Percentiles rank a stretch among this genome's conserved stretches.
Evolutionary conservation across 2,888 invertebrate species (phyloP).

Genomic region (Drosophila macrospina): DNA sequence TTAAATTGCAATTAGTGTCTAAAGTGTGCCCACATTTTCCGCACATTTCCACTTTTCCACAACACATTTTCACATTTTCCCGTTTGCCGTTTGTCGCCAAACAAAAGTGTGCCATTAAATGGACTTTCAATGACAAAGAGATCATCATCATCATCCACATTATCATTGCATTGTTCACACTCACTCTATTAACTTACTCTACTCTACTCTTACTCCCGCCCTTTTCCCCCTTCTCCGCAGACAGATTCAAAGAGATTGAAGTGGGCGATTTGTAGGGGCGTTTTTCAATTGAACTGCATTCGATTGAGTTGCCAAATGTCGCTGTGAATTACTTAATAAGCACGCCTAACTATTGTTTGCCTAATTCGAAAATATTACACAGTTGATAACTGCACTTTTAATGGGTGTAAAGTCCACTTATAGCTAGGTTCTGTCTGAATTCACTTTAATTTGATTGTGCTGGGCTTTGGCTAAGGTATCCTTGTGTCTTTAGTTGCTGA

Average conservation of each 20-base stretch:
- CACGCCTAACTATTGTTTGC: not conserved
- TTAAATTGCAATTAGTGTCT: constrained; percentile 69
- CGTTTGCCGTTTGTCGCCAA: constrained; percentile 12
- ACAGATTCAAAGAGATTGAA: not conserved
- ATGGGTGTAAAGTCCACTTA: not conserved
- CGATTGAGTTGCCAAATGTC: constrained; percentile 31
- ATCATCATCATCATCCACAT: constrained; percentile 47
- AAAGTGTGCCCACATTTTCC: constrained; percentile 67
- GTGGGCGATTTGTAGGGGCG: constrained; percentile 45
- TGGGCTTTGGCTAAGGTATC: no score
- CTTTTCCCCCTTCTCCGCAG: not conserved
- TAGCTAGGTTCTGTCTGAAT: no score
- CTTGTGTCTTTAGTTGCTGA: no score
- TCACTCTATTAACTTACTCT: constrained; percentile 48
- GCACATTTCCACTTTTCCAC: constrained; percentile 29
- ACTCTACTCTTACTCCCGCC: no score
- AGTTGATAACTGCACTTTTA: not conserved
- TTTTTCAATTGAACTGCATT: not conserved
- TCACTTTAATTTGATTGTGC: no score
- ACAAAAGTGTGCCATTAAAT: constrained; percentile 67
- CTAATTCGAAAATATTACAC: not conserved
- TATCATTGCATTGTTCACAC: constrained; percentile 23
- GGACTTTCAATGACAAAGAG: constrained; percentile 54
- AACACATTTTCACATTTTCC: constrained; percentile 8
- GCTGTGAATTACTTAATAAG: constrained; percentile 10